Evolutionary conservation across 2,888 invertebrate genomes (phyloP).

Genomic region (Neoaliturus tenellus): DNA sequence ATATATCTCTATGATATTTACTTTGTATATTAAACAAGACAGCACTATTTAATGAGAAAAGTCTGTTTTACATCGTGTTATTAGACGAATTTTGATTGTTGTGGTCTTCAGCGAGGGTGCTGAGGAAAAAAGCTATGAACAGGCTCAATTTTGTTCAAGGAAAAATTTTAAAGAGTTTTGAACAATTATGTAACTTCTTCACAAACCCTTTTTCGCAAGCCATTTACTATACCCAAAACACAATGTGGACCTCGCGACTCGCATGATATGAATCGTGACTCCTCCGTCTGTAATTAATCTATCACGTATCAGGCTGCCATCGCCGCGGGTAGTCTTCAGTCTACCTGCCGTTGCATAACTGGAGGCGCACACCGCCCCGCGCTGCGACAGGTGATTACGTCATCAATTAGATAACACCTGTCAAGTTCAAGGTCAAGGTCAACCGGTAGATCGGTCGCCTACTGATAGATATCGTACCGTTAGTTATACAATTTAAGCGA

Average conservation of each 20-base stretch:
- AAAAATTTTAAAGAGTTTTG: too few species aligned
- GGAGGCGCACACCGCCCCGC: neutral
- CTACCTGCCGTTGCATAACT: neutral
- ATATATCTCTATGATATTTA: too few species aligned
- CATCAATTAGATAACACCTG: neutral
- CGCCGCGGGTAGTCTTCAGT: neutral
- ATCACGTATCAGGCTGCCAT: neutral
- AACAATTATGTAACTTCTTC: too few species aligned
- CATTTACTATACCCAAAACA: neutral
- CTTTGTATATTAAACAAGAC: too few species aligned
- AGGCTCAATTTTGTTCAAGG: too few species aligned
- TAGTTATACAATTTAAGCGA: too few species aligned
- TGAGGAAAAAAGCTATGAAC: too few species aligned
- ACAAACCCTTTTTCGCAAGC: too few species aligned
- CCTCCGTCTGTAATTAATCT: neutral
- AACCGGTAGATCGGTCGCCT: neutral
- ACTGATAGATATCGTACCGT: neutral
- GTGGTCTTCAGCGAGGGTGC: too few species aligned
- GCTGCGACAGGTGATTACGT: neutral
- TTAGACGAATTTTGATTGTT: too few species aligned
- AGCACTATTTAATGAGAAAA: too few species aligned
- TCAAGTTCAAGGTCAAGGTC: slow-evolving; percentile 5
- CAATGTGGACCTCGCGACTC: neutral
- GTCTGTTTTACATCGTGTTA: too few species aligned
- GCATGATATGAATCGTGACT: neutral